Percentiles rank a stretch among this genome's conserved stretches.
phyloP scores from a whole-genome alignment of 2,888 invertebrate species.

The Andrena hattorfiana region DNA sequence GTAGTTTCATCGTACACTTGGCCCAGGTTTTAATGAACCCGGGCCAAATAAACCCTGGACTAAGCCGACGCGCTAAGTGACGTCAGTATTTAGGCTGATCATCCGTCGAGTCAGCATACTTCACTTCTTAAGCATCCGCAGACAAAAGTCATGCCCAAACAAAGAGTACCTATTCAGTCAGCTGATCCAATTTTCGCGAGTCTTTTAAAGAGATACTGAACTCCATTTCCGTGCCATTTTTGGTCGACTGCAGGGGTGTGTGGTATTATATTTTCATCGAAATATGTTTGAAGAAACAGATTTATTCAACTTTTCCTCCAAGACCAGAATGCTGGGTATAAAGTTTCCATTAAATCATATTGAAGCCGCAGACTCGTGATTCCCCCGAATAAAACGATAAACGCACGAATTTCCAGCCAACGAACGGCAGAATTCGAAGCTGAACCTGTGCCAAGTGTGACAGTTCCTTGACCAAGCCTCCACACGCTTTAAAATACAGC shows the following conservation, averaged over 20 bases:
- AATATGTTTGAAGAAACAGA: not conserved
- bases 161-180: not conserved
- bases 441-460: conserved; percentile 67
- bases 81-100: conserved; percentile 54
- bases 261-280: no score
- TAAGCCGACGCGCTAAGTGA: conserved; percentile 29
- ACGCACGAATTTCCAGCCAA: conserved; percentile 11
- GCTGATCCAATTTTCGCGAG: not conserved
- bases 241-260: no score
- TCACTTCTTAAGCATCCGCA: conserved; percentile 2
- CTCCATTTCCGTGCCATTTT: not conserved
- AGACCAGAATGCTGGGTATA: not conserved
- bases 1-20: conserved; percentile 52
- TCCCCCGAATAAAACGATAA: conserved; percentile 16
- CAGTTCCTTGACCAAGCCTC: conserved; percentile 65
- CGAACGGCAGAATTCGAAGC: conserved; percentile 25
- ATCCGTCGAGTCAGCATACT: not conserved
- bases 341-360: not conserved
- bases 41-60: conserved; percentile 56
- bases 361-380: not conserved
- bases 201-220: not conserved
- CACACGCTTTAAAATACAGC: conserved; percentile 40
- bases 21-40: conserved; percentile 59
- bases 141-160: conserved; percentile 16
- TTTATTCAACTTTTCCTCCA: not conserved